Base-by-base conservation (phyloP, 2,113 vertebrate species). In the Pongo pygmaeus region DNA sequence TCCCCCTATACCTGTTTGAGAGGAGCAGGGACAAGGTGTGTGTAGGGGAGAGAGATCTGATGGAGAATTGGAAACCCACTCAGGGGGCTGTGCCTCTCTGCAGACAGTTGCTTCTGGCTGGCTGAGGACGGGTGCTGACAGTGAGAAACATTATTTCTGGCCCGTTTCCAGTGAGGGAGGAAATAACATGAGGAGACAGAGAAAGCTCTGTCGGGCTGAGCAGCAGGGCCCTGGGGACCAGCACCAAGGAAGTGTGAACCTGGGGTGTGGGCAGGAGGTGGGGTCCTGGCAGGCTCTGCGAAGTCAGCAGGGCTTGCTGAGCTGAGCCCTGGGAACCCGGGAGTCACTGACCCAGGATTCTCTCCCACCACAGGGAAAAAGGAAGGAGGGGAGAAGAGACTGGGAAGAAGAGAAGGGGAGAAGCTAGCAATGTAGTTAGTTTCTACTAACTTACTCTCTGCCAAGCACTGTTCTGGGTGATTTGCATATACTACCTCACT, bases 11-110 rank as follows among this genome's bases (percentile, higher is more conserved):
- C 46, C 32, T 89, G 5, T 48, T 48, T 78, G 40, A 30, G 61
- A 25, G n/a, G 43, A 13, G 23, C 25, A 20, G 48, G 59, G n/a
- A 5, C 2, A 20, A 6, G 3, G 16, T 32, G 57, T 61, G 16
- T 30, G 25, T 38, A 35, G 18, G 61, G 3, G 32, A 35, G 9
- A 40, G 16, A 61, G 25, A 11, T 8, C 11, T 11, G 48, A 23
- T 4, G 13, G 4, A 8, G 46, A 46, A 3, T 0, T 1, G 38
- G 52, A 38, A 32, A 13, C 22, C 20, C 0, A 0, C 46, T 2
- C 16, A 11, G 50, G 67, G 52, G 75, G 23, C 57, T 5, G 2
- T 1, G 80, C 48, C 59, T 69, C 81, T 64, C 59, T 23, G 25
- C 0, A 43, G 57, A 59, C 46, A 52, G 86, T 17, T 13, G 18